A percentile compares a stretch with the other conserved stretches of the same genome.
phyloP scores from a whole-genome alignment of 2,797 vertebrate genomes.

The Helicolenus hilgendorfi region DNA sequence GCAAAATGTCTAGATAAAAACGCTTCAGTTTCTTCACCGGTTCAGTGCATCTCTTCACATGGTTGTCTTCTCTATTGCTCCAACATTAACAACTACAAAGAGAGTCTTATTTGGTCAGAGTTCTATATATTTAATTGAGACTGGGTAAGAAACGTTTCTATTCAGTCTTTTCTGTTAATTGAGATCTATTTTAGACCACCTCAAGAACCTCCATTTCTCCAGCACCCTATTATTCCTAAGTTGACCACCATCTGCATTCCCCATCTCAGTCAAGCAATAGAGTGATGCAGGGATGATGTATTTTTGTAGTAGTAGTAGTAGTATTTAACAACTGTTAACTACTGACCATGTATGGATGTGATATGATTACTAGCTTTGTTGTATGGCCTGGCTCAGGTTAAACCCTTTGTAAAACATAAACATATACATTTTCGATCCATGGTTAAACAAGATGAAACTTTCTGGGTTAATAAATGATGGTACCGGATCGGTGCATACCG shows the following conservation, averaged over 20 bases:
- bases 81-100: not conserved
- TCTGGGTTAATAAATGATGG: too few relatives aligned
- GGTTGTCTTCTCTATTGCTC: not conserved
- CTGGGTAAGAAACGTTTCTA: not conserved
- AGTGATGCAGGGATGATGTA: not conserved
- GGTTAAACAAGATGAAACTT: too few relatives aligned
- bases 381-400: too few relatives aligned
- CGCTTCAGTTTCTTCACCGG: not conserved
- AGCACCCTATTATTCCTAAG: not conserved
- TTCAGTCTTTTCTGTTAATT: not conserved
- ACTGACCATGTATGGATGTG: too few relatives aligned
- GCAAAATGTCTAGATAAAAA: not conserved
- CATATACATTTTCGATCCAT: too few relatives aligned
- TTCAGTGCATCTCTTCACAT: not conserved
- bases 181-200: not conserved
- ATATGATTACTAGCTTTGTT: too few relatives aligned
- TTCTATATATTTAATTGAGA: not conserved
- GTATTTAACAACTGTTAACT: too few relatives aligned
- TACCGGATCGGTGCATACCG: too few relatives aligned
- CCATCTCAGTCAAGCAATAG: constrained; percentile 23
- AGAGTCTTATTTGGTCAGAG: not conserved
- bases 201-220: not conserved
- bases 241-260: constrained; percentile 2
- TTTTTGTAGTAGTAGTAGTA: not conserved
- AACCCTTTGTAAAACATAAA: too few relatives aligned